phyloP scores from a whole-genome alignment of 2,113 vertebrate genomes.

The Accipiter cooperii region DNA sequence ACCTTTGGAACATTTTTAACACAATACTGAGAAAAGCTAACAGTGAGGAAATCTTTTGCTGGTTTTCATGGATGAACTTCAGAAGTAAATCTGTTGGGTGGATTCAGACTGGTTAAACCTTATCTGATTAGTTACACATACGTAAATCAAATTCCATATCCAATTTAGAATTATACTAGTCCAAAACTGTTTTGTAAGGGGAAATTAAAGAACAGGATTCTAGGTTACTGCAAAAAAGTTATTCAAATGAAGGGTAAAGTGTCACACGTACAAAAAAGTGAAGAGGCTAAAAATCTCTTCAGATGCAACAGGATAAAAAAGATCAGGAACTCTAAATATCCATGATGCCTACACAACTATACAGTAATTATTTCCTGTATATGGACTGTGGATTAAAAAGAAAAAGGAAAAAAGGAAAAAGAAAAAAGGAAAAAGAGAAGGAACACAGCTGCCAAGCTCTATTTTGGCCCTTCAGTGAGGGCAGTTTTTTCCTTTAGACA shows the following conservation, averaged over 20 bases:
- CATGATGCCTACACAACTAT: background rate
- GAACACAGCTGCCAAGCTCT: background rate
- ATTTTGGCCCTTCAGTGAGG: background rate
- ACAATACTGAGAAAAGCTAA: background rate
- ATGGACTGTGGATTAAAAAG: background rate
- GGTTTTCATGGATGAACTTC: background rate
- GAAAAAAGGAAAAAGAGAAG: rapidly evolving
- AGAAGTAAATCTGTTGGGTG: background rate
- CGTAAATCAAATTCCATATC: background rate
- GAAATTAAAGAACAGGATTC: background rate
- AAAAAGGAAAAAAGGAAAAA: no score
- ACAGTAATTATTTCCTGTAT: background rate
- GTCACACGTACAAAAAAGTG: background rate
- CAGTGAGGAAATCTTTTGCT: background rate
- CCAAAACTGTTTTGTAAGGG: background rate
- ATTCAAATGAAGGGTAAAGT: background rate
- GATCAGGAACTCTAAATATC: background rate
- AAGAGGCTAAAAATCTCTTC: background rate
- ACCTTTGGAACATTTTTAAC: background rate
- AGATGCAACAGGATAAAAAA: background rate
- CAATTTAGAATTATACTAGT: background rate
- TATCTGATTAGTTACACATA: background rate
- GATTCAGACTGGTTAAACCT: background rate
- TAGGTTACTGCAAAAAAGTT: background rate
- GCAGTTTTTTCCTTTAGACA: background rate